Evolutionary conservation across 2,888 invertebrate species (phyloP), one percentile per base, ranked within the genome.

Genomic region (Synergus umbraculus): DNA sequence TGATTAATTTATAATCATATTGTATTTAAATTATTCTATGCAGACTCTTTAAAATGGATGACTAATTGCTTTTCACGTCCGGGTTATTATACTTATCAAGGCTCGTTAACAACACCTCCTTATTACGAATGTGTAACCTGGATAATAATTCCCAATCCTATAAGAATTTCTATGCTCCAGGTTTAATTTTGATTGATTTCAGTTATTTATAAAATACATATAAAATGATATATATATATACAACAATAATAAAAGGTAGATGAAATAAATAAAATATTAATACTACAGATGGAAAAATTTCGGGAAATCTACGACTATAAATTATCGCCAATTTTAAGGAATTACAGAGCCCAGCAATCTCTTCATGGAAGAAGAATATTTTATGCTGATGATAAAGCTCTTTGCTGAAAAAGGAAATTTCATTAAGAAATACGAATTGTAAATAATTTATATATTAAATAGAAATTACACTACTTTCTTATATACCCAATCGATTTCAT

Each of bases 271-370:
- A 12, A 60, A 60, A 12, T 12, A 3, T 60, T 22, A 22, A 60
- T 60, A 18, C 10, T 37, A 73, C 37, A 95, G 95, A 92, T 94
- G 86, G 93, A 93, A 77, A 90, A 92, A 81, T 94, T 95, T 80
- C 93, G 95, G 41, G 92, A 91, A 66, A 86, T 95, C 13, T 92
- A 93, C 88, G 92, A 94, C 78, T 76, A 87, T 5, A 88, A 91
- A 69, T 90, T 89, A 41, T 92, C 93, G 76, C 93, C 93, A 0
- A 93, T 94, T 54, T 83, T 92, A 10, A 87, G 92, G n/a, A 95
- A 95, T 89, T 94, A 90, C 83, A 92, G 95, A 80, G 90, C 93
- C 0, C 89, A 94, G 2, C 93, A 94, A 87, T 92, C 93, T 2
- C 87, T 91, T 4, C 89, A 89, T n/a, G 90, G 92, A 13, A 91